Base-by-base conservation (phyloP, 2,797 vertebrate species). In the Scomberomorus guttatus region DNA sequence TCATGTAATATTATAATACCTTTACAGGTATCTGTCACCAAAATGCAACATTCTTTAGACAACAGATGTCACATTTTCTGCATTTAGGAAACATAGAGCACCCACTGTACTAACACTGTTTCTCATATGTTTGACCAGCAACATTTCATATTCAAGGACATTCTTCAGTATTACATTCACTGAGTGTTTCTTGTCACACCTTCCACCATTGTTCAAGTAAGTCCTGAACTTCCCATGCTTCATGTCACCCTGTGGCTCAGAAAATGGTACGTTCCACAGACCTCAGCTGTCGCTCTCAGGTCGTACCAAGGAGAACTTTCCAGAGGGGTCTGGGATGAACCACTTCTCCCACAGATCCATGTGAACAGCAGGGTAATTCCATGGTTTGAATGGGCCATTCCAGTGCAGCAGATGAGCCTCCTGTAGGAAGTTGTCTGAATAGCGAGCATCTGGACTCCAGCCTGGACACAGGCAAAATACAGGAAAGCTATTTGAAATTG, bases 361-460 rank as follows among this genome's bases (percentile, higher is more conserved):
- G 90, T 99, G 97, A 58, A 97, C 96, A 1, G 96, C 95, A 1
- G 97, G 96, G 48, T 96, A 96, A 39, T 94, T 95, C 98, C 98
- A 99, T 0, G 98, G 98, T 72, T 99, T 99, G 39, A 97, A 98
- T n/a, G 95, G 96, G 66, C 98, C 98, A 2, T 97, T 99, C 98
- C 98, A 99, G 80, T 99, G 98, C 83, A 99, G 96, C 80, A 99
- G 90, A 17, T 94, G 97, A 0, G 98, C 98, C 72, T 96, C 96
- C 83, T 96, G 95, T 25, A 99, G 96, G 90, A 96, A 93, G 66
- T 89, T 95, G 37, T 97, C 96, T 0, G 97, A 94, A 67, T 99
- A 97, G 69, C 86, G 94, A 17, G 95, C 86, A 72, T 99, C 96
- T 11, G 98, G 97, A 90, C 96, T 98, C 97, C 97, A 99, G 34